A percentile compares a stretch with the other conserved stretches of the same genome.
Evolutionary conservation across 2,888 invertebrate species (phyloP).

Genomic region (Nowickia ferox): DNA sequence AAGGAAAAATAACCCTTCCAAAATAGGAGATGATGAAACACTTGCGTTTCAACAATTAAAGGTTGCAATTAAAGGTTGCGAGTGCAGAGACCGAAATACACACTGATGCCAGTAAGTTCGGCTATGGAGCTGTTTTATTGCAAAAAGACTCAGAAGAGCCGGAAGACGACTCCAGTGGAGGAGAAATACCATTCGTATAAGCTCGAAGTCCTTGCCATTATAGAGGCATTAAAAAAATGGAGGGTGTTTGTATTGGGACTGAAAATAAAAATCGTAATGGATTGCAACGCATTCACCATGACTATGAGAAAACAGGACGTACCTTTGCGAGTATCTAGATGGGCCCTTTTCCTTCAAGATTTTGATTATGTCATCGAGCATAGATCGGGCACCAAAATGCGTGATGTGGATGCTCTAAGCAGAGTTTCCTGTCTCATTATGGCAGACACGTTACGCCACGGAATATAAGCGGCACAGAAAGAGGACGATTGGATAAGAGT

Average conservation of each 20-base stretch:
- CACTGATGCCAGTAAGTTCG: slow-evolving; percentile 70
- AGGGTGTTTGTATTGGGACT: too few species aligned
- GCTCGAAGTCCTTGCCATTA: too few species aligned
- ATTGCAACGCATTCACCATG: not conserved
- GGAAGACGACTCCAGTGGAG: slow-evolving; percentile 16
- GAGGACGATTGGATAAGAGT: slow-evolving; percentile 58
- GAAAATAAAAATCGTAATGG: too few species aligned
- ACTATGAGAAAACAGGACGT: slow-evolving; percentile 73
- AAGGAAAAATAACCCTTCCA: slow-evolving; percentile 71
- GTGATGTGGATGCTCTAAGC: too few species aligned
- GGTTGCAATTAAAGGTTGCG: not conserved
- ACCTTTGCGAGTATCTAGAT: slow-evolving; percentile 54
- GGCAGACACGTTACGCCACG: too few species aligned
- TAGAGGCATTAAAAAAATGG: too few species aligned
- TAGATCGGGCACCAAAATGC: slow-evolving; percentile 53
- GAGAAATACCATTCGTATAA: slow-evolving; percentile 62
- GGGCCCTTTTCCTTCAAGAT: slow-evolving; percentile 54
- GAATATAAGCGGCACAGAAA: slow-evolving; percentile 51
- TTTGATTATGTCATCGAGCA: not conserved
- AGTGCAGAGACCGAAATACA: slow-evolving; percentile 67
- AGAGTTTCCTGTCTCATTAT: too few species aligned
- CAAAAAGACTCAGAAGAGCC: slow-evolving; percentile 48
- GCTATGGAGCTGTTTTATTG: slow-evolving; percentile 61
- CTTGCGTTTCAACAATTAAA: slow-evolving; percentile 68
- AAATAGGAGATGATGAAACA: slow-evolving; percentile 52